Evolutionary conservation across 2,888 invertebrate species (phyloP), one percentile per base, ranked within the genome.

Genomic region (Aporophyla lueneburgensis): DNA sequence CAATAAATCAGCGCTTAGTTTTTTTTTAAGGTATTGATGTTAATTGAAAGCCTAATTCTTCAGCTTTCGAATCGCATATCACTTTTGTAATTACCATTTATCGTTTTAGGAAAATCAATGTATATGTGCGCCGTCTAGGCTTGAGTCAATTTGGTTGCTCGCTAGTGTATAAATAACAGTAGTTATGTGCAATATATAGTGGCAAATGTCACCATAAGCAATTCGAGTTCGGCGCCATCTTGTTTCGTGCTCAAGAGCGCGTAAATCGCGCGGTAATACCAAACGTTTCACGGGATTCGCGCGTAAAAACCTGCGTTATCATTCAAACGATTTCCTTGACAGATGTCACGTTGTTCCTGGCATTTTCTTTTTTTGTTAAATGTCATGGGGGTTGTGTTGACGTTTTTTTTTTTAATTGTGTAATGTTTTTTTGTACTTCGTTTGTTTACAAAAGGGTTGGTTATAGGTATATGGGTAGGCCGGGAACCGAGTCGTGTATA

Each of bases 301-400:
- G 27, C 59, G 78, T 56, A 27, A 46, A 24, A 53, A 33, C 14
- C 53, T 51, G 56, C 53, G 80, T 67, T 70, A 83, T 84, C 73
- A 83, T 68, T 82, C 67, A 83, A 62, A 81, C 68, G 49, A 46
- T 65, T 56, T 27, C 51, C 53, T 54, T 73, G 78, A 56, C 72
- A 78, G 43, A 27, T 69, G 83, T 77, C 66, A 56, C 33, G 14
- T 56, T 53, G 27, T 58, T 19, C 12, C 12, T 33, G 16, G n/a
- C 16, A 51, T 61, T 53, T 59, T 43, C 70, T 70, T 40, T 70
- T 75, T 76, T 56, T 27, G 14, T 2, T n/a, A n/a, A 40, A 33
- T 51, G 10, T 1, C 14, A n/a, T n/a, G 21, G 12, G 16, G 19
- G 5, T 54, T 27, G 33, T 9, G 46, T 6, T n/a, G n/a, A n/a